Evolutionary conservation across 2,888 invertebrate species (phyloP), one percentile per base, ranked within the genome.

Genomic region (Lysandra bellargus): DNA sequence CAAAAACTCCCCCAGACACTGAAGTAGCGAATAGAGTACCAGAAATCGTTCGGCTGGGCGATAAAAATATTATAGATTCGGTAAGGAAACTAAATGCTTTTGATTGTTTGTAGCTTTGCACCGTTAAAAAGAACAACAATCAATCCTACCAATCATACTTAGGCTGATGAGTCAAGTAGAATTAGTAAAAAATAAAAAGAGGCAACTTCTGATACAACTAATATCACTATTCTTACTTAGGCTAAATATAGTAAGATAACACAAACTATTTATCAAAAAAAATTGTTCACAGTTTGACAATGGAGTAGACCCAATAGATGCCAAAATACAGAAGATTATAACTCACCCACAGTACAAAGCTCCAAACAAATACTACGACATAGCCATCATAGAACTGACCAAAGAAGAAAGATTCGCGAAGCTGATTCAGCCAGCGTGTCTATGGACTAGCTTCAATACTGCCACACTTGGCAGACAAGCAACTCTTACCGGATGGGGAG

Each of bases 41-140:
- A 4, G 85, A 86, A 80, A 87, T 87, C n/a, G 86, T 88, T 7
- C 83, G 88, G 74, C 83, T 88, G n/a, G 87, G 87, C 1, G 83
- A 84, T 78, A 86, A 84, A n/a, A 85, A 86, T 74, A 77, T 81
- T 53, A 76, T 79, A 49, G 78, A 79, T 33, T 4, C 17, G 1
- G 80, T 80, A 60, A 81, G 77, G 4, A 69, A 64, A 3, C 3
- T 64, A 23, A 23, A 23, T 12, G 23, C 1, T 23, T 64, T 30
- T 9, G 64, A 61, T 61, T n/a, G 49, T 9, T 44, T 44, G 44
- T 44, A 44, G 40, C 7, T 44, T 44, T 44, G 7, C 0, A 44
- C 1, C 1, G 40, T 7, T 7, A 40, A 1, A 1, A 44, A 7
- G 7, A 44, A 44, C 1, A 7, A 44, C 40, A 7, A 7, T 0